Conservation (phyloP, 2,888 invertebrate species). For the Strigamia crassipes region DNA sequence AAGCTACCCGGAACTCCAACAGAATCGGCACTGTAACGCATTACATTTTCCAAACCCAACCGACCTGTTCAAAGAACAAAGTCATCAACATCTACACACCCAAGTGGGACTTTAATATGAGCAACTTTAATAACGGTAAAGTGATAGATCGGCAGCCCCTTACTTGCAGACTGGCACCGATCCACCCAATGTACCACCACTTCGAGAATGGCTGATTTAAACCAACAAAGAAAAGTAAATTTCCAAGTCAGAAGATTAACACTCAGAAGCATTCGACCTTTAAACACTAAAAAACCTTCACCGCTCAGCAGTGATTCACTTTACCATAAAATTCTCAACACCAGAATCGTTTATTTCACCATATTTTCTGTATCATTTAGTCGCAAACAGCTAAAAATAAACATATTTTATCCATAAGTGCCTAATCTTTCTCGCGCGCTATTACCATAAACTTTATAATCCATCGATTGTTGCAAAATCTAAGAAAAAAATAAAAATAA, state of each 20-base stretch:
- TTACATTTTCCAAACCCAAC: too few species aligned
- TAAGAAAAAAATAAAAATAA: neutral
- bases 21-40: too few species aligned
- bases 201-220: too few species aligned
- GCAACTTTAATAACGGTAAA: too few species aligned
- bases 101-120: too few species aligned
- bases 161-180: too few species aligned
- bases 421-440: neutral
- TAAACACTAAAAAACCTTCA: neutral
- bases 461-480: neutral
- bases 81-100: too few species aligned
- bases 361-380: conserved; percentile 5
- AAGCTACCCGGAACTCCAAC: too few species aligned
- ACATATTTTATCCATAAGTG: neutral
- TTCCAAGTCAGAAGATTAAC: neutral
- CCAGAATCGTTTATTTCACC: neutral
- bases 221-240: neutral
- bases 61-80: too few species aligned
- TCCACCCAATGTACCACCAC: too few species aligned
- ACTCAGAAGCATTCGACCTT: neutral
- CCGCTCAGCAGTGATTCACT: neutral
- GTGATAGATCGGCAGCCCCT: too few species aligned
- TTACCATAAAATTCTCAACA: conserved; percentile 21
- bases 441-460: neutral
- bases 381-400: neutral